Evolutionary conservation across 1,140 invertebrate species (phyloP).

Genomic region (Diachasmimorpha longicaudata): DNA sequence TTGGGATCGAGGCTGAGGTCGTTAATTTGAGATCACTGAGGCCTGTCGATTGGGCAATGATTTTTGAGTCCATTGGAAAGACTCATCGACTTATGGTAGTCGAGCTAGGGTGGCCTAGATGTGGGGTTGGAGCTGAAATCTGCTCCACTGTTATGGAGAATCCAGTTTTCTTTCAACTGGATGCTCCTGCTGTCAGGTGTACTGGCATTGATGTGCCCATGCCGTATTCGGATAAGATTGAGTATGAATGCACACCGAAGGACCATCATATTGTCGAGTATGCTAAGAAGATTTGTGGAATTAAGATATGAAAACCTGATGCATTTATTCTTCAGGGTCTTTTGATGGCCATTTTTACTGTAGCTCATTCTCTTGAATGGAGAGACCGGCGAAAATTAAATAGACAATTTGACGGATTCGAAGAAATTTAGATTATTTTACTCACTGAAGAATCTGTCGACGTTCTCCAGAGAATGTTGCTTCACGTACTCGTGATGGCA

Average conservation of each 20-base stretch:
- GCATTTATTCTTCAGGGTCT: too few species aligned
- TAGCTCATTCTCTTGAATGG: too few species aligned
- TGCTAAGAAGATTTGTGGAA: conserved; percentile 39
- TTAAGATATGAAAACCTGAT: conserved; percentile 29
- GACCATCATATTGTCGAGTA: conserved; percentile 46
- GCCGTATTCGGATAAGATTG: conserved; percentile 73
- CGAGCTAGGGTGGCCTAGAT: conserved; percentile 75
- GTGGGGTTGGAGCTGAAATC: conserved; percentile 75
- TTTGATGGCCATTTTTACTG: too few species aligned
- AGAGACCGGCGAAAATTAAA: too few species aligned
- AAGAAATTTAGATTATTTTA: conserved; percentile 22
- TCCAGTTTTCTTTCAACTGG: conserved; percentile 73
- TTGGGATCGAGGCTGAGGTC: conserved; percentile 71
- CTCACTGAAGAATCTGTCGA: conserved; percentile 67
- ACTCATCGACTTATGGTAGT: conserved; percentile 75
- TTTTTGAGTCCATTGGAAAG: conserved; percentile 74
- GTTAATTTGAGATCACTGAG: conserved; percentile 74
- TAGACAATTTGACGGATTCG: too few species aligned
- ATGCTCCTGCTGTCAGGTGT: conserved; percentile 72
- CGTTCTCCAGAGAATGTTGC: conserved; percentile 54
- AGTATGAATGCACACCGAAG: conserved; percentile 67
- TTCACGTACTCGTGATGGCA: conserved; percentile 56
- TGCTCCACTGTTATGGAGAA: conserved; percentile 68
- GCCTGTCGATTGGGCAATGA: conserved; percentile 71
- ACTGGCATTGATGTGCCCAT: conserved; percentile 77